Evolutionary conservation across 2,113 vertebrate genomes (phyloP), one percentile per base, ranked within the genome.

Genomic region (Siniperca knerii): DNA sequence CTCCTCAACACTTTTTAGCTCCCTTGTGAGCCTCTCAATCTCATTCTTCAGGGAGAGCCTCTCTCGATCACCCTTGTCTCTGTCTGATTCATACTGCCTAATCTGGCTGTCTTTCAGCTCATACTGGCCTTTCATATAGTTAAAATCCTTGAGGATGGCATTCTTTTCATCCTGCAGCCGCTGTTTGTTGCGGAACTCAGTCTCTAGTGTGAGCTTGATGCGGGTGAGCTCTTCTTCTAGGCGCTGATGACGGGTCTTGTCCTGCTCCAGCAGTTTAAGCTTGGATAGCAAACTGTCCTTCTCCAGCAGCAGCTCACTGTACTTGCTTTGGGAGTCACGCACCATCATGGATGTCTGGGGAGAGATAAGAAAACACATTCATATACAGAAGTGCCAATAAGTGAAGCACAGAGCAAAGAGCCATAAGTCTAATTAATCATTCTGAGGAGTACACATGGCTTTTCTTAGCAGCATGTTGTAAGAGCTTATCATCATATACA

Each of bases 251-350:
- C 96, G 85, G 86, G 87, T 93, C 88, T 98, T 98, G 87, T 98
- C 98, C 91, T 98, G 97, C 83, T 99, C 98, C 88, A 99, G 84
- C 73, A 97, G 88, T 88, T 97, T 99, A 42, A 99, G 96, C 92
- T 97, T 99, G 81, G 97, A 92, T 67, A 97, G 87, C 40, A 99
- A 93, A 71, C 95, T 96, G 89, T 99, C 97, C 83, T 94, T 97
- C 90, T 99, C 97, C 92, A 97, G 95, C 86, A 96, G 89, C 40
- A 98, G 74, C 9, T 97, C 97, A 67, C 90, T 97, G 88, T 96
- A 98, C 44, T 97, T 95, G 87, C 76, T 97, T 93, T 98, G 97
- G 40, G 97, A 97, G 77, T 96, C 95, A 35, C 98, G 97, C 82
- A 97, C 96, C 92, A 96, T 95, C 46, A 96, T 96, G 73, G 97